A percentile compares a stretch with the other conserved stretches of the same genome.
These are phyloP conservation scores for Phenganax marumi DNA, from an alignment of 92 coral and sea anemone genomes.

Conservation along the genomic window DNA sequence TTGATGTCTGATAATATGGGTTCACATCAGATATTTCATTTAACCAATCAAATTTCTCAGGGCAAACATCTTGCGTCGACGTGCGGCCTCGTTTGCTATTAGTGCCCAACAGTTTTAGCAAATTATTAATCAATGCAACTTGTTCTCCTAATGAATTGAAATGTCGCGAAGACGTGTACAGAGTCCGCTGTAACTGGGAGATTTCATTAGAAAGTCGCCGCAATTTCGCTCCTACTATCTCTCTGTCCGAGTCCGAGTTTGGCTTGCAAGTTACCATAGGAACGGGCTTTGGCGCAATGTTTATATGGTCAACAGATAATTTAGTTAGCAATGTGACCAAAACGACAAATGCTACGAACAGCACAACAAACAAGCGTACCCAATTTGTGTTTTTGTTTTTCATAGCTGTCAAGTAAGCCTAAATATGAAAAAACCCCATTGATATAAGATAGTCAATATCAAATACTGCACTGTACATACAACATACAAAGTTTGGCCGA, in stretches of 20 bases:
- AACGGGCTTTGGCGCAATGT: not conserved
- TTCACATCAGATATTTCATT: conserved; percentile 66
- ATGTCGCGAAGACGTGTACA: not conserved
- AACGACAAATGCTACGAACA: not conserved
- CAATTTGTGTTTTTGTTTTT: not conserved
- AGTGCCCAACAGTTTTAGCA: not conserved
- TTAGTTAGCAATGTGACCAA: not conserved
- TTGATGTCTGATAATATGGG: conserved; percentile 78
- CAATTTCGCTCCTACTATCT: not conserved
- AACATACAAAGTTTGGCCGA: too few relatives aligned
- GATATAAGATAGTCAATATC: too few relatives aligned
- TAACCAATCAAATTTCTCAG: conserved; percentile 69
- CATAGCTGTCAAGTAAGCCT: not conserved
- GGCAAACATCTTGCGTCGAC: conserved; percentile 71
- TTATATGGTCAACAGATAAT: not conserved
- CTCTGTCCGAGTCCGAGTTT: not conserved
- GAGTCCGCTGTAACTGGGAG: not conserved
- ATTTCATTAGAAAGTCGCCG: not conserved
- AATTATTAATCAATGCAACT: not conserved
- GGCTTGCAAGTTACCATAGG: conserved; percentile 3
- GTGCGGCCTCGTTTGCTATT: too few relatives aligned
- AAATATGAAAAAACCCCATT: too few relatives aligned
- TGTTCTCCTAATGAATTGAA: not conserved
- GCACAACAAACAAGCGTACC: not conserved
- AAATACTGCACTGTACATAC: too few relatives aligned